Base-by-base conservation (phyloP, 2,797 vertebrate species). In the Cryptoblepharus egeriae region DNA sequence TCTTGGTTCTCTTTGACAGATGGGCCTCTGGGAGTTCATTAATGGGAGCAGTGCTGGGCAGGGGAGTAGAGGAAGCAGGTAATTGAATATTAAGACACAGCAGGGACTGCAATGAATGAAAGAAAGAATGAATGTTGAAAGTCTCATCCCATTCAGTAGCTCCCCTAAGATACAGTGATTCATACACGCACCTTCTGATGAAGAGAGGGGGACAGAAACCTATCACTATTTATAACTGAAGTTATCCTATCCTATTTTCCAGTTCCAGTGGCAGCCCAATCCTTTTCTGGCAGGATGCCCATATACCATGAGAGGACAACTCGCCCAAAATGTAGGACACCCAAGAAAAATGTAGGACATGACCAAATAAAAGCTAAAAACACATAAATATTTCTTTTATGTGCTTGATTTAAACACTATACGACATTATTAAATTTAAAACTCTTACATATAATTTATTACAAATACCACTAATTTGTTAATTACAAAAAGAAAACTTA, bases 31-130 rank as follows among this genome's bases (percentile, higher is more conserved):
- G 63, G 82, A 79, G 63, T 67, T 45, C 52, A 79, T 79, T 79
- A 84, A 84, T 79, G 71, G 82, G 52, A 74, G n/a, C 37, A 74
- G 8, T 61, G 75, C 76, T 72, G 70, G 63, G 52, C 37, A 68
- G 73, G 52, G 37, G 63, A 74, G 39, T 42, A n/a, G 49, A 30
- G 70, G 82, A 79, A 68, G 52, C 63, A 68, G 76, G 76, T 79
- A 84, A 84, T 84, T 84, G 82, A 84, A 84, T 74, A 84, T 84
- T 74, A 84, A 79, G 60, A 73, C 69, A 42, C 75, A 83, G 82
- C 82, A 67, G 82, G 69, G 52, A 35, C 70, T 42, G 71, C 49
- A 67, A 79, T 35, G 82, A 74, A 67, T 4, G 82, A 61, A 69
- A 20, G 35, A 67, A 65, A 10, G 16, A 65, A 52, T 42, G 60